These are phyloP conservation scores for Virgularia gustaviana DNA, from an alignment of 92 coral and sea anemone species.

Conservation along the genomic window DNA sequence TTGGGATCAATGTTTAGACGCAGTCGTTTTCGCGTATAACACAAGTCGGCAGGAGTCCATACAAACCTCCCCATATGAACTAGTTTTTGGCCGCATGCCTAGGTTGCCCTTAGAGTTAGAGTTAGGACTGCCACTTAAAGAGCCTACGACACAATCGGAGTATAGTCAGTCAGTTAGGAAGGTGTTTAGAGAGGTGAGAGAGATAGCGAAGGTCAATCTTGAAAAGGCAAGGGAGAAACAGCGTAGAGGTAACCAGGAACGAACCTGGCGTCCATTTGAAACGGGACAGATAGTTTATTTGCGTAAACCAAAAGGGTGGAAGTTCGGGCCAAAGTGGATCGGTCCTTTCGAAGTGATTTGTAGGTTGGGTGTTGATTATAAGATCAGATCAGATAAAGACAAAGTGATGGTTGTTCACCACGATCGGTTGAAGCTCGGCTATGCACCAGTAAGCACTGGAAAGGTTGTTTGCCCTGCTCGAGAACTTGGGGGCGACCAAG, in stretches of 20 bases:
- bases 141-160: slow-evolving; percentile 12
- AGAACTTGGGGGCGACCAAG: slow-evolving; percentile 40
- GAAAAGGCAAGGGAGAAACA: slow-evolving; percentile 11
- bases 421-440: slow-evolving; percentile 43
- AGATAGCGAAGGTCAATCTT: neutral
- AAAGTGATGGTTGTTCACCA: slow-evolving; percentile 45
- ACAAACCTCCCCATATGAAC: slow-evolving; percentile 41
- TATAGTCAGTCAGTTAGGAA: slow-evolving; percentile 5
- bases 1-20: slow-evolving; percentile 52
- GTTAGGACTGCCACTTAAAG: slow-evolving; percentile 3
- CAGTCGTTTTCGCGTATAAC: slow-evolving; percentile 46
- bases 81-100: slow-evolving; percentile 47
- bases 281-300: slow-evolving; percentile 40
- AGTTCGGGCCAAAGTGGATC: slow-evolving; percentile 51
- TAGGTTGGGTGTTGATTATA: slow-evolving; percentile 47
- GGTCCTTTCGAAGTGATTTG: slow-evolving; percentile 43
- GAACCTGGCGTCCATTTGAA: slow-evolving; percentile 26
- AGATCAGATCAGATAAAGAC: slow-evolving; percentile 26
- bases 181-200: slow-evolving; percentile 9
- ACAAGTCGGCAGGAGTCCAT: slow-evolving; percentile 52
- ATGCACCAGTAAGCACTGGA: slow-evolving; percentile 39
- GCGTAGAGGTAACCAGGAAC: neutral
- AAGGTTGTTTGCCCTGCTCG: slow-evolving; percentile 46
- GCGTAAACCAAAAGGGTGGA: slow-evolving; percentile 51
- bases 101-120: slow-evolving; percentile 37